Evolutionary conservation across 1,140 invertebrate species (phyloP).

Genomic region (Teleopsis dalmanni): DNA sequence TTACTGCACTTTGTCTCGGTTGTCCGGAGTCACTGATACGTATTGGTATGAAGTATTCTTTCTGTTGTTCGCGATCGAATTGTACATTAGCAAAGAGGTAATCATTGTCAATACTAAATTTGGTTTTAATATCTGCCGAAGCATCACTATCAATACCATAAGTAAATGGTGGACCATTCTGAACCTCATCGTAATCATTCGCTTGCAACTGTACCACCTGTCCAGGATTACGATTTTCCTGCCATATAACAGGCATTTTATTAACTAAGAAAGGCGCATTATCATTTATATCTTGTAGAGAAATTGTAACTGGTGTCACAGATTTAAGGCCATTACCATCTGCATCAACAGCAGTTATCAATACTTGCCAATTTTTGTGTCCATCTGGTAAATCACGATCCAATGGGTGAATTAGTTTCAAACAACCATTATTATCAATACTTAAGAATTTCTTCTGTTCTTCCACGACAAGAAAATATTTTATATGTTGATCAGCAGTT

Average conservation of each 20-base stretch:
- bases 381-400: conserved; percentile 83
- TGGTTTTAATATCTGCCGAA: conserved; percentile 57
- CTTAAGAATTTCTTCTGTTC: conserved; percentile 60
- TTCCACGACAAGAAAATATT: conserved; percentile 64
- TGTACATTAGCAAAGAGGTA: conserved; percentile 53
- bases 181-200: conserved; percentile 67
- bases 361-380: conserved; percentile 72
- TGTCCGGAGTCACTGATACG: conserved; percentile 75
- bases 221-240: conserved; percentile 64
- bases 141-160: conserved; percentile 63
- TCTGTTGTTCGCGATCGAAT: conserved; percentile 85
- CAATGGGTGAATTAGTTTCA: conserved; percentile 66
- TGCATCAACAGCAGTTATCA: conserved; percentile 77
- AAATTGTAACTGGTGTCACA: conserved; percentile 64
- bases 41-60: conserved; percentile 80
- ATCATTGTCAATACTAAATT: conserved; percentile 59
- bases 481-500: conserved; percentile 65
- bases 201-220: conserved; percentile 64
- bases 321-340: conserved; percentile 59
- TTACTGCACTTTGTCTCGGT: conserved; percentile 63
- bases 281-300: conserved; percentile 78
- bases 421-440: conserved; percentile 66
- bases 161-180: conserved; percentile 75
- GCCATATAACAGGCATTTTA: conserved; percentile 71
- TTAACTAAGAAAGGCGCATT: conserved; percentile 80